Evolutionary conservation across 2,113 vertebrate species (phyloP).

Genomic region (Mobula birostris): DNA sequence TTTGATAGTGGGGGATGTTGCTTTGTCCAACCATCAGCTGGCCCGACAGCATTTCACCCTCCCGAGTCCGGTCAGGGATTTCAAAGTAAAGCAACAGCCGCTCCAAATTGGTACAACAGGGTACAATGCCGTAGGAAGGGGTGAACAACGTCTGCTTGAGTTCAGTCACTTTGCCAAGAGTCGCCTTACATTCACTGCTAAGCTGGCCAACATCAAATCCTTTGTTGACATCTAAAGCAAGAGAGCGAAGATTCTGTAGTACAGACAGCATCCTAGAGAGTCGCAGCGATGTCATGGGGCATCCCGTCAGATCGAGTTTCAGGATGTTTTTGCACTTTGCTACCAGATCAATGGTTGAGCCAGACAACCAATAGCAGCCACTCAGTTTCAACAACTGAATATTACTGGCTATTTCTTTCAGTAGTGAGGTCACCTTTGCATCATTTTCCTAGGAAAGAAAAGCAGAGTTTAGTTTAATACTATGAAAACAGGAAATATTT

Average conservation of each 20-base stretch:
- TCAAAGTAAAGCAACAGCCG: constrained; percentile 85
- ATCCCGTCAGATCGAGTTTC: constrained; percentile 80
- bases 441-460: constrained; percentile 64
- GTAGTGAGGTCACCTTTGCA: constrained; percentile 62
- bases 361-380: constrained; percentile 86
- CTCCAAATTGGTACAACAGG: constrained; percentile 82
- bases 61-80: constrained; percentile 78
- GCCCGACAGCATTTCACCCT: constrained; percentile 75
- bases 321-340: constrained; percentile 73
- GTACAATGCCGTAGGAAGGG: constrained; percentile 84
- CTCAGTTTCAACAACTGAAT: constrained; percentile 81
- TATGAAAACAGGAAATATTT: neutral
- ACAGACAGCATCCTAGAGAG: constrained; percentile 81
- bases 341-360: constrained; percentile 66
- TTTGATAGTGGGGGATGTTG: constrained; percentile 92
- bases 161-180: constrained; percentile 73
- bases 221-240: constrained; percentile 77
- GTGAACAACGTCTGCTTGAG: constrained; percentile 86
- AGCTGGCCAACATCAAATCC: constrained; percentile 78
- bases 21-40: constrained; percentile 95
- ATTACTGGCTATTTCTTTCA: constrained; percentile 67
- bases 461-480: neutral
- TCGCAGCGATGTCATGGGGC: constrained; percentile 73
- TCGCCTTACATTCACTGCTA: constrained; percentile 77
- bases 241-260: constrained; percentile 65